Base-by-base conservation (phyloP, 2,888 invertebrate genomes). In the Hydraecia micacea region DNA sequence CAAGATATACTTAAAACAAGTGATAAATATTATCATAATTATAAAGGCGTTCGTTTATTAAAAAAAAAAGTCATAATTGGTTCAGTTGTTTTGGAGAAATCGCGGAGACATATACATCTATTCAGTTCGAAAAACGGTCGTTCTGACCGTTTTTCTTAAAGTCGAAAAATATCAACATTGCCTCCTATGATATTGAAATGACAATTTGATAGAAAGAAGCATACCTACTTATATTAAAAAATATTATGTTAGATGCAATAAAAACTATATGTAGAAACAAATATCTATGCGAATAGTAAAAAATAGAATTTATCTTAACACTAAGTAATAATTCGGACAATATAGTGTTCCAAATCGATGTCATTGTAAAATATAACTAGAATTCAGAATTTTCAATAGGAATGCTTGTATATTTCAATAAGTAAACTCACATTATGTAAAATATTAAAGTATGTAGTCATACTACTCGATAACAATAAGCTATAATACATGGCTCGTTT, bases 211-310 rank as follows among this genome's bases (percentile, higher is more conserved):
- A 6, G 18, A 52, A 32, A 2, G 32, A 32, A 32, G 32, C 2
- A 21, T 46, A 46, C 13, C 46, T 8, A 21, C 39, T 13, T 28
- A 28, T 58, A 15, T 18, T 46, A 6, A 32, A 21, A 67, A 28
- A 68, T 52, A 63, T 39, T 62, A n/a, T 63, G 60, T 77, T 68
- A 58, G 67, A 79, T 68, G 67, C 81, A 73, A 55, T 11, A 71
- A 84, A 73, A 75, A 62, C 58, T 78, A 0, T 18, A 25, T 63
- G 32, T 52, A 72, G 7, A 11, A 66, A 63, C 69, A 52, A 69
- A 76, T 80, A 82, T 78, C 25, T 73, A 82, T 75, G 42, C 62
- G 69, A 87, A 81, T 73, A 83, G 83, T 73, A 80, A 72, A 49
- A 63, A 36, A 67, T 81, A 72, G 13, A 66, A 74, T 67, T 73